Base-by-base conservation (phyloP, 2,113 vertebrate genomes). In the Nanorana parkeri region DNA sequence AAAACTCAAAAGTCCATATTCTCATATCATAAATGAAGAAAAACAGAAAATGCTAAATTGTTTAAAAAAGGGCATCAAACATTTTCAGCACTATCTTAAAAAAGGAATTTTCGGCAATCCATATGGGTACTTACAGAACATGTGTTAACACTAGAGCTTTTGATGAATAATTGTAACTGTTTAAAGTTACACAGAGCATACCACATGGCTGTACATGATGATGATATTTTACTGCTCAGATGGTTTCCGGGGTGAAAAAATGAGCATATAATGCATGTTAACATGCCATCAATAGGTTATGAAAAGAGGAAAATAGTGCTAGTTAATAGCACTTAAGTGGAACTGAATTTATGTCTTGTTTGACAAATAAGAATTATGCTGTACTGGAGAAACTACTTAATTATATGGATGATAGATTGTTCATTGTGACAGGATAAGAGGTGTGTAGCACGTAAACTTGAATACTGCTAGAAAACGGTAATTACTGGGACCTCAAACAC, bases 401-500 rank as follows among this genome's bases (percentile, higher is more conserved):
- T 5, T 36, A 65, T 6, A 28, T 63, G 23, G 32, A 28, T 28
- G 60, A 51, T 28, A 23, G 61, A 64, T 17, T 41, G 20, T 68
- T 80, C 21, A 56, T 4, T 19, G 24, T 80, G 32, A 71, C 54
- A 71, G 21, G 32, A 54, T 41, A 51, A 77, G 36, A 77, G 17
- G 32, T 63, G 60, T 29, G 26, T 19, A 76, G 2, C 32, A 64
- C 28, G 41, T 60, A 69, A 79, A 68, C 55, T 28, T 55, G 41
- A 63, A 24, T 63, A 68, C 41, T 36, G 51, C n/a, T 28, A 29
- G 67, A 47, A 52, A 79, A 68, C 58, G 51, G 26, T 79, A 63
- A 29, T 77, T 77, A 26, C 21, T 55, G 11, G 0, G 19, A 28
- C 47, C 52, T 78, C 26, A 78, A 58, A 78, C 65, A 26, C 54